Percentiles rank a stretch among this genome's conserved stretches.
Evolutionary conservation across 1,140 invertebrate genomes (phyloP).

Genomic region (Phymastichus coffea): DNA sequence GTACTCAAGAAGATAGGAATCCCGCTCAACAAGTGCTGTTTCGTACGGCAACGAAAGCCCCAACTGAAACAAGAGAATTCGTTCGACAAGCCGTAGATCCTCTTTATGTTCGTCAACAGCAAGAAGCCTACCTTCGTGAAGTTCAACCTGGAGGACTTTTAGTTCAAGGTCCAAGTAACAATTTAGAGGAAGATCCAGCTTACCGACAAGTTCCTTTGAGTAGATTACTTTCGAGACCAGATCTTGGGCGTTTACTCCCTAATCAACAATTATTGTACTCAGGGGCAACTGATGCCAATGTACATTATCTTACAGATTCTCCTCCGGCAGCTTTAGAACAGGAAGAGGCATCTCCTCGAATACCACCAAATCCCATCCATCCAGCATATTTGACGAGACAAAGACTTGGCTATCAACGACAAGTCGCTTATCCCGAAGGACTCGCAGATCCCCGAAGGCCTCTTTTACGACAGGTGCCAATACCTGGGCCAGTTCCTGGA

Average conservation of each 20-base stretch:
- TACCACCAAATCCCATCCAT: conserved; percentile 35
- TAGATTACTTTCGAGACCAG: conserved; percentile 41
- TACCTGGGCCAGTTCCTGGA: conserved; percentile 19
- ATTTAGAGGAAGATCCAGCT: conserved; percentile 40
- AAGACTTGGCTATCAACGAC: conserved; percentile 35
- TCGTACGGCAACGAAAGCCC: conserved; percentile 32
- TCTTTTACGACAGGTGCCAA: conserved; percentile 33
- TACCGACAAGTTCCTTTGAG: conserved; percentile 42
- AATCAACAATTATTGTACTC: conserved; percentile 42
- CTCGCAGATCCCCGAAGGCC: conserved; percentile 32
- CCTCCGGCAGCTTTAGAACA: conserved; percentile 34
- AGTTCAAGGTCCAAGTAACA: conserved; percentile 32
- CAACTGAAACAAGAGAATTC: conserved; percentile 41
- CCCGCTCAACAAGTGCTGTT: conserved; percentile 43
- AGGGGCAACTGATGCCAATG: conserved; percentile 43
- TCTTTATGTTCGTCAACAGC: conserved; percentile 41
- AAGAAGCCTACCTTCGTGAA: conserved; percentile 43
- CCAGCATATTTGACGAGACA: conserved; percentile 37
- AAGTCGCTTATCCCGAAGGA: conserved; percentile 38
- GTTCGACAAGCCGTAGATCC: conserved; percentile 43
- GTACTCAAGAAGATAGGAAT: conserved; percentile 44
- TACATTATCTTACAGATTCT: conserved; percentile 48
- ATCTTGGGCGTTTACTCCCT: conserved; percentile 20
- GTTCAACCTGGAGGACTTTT: conserved; percentile 40
- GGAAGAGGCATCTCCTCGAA: conserved; percentile 36